Conservation (phyloP, 2,797 vertebrate genomes). For the Falco concolor region DNA sequence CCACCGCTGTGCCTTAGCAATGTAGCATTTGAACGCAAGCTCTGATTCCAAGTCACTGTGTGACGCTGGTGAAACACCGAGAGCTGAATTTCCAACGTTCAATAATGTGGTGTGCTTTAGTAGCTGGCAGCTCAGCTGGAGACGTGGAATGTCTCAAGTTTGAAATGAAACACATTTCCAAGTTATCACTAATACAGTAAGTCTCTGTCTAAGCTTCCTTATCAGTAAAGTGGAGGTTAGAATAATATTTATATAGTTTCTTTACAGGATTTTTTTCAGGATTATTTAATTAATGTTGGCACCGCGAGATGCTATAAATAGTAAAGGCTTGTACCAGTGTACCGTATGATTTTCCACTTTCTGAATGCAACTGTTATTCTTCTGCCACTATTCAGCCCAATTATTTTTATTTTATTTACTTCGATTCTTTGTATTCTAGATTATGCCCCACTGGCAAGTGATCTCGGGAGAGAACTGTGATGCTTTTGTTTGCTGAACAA, state of each 20-base stretch:
- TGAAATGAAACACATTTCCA: background rate
- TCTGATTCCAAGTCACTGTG: background rate
- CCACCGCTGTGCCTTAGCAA: background rate
- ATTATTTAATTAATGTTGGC: conserved; percentile 20
- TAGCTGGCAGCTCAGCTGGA: background rate
- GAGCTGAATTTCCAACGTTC: background rate
- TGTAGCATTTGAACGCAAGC: background rate
- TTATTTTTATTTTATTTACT: conserved; percentile 66
- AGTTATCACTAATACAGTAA: background rate
- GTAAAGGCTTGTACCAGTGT: background rate
- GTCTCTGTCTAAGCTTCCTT: background rate
- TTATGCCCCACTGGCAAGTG: conserved; percentile 30
- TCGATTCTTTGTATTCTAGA: conserved; percentile 47
- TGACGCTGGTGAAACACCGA: background rate
- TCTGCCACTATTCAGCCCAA: conserved; percentile 29
- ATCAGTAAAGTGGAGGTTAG: background rate
- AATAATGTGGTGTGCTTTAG: background rate
- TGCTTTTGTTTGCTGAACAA: conserved; percentile 22
- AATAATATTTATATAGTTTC: background rate
- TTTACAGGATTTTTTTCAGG: background rate
- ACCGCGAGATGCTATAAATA: background rate
- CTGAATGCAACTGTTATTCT: conserved; percentile 52
- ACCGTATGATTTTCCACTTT: conserved; percentile 6
- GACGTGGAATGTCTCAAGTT: background rate
- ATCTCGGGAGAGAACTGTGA: conserved; percentile 42